Evolutionary conservation across 2,888 invertebrate species (phyloP).

Genomic region (Drosophila subquinaria): DNA sequence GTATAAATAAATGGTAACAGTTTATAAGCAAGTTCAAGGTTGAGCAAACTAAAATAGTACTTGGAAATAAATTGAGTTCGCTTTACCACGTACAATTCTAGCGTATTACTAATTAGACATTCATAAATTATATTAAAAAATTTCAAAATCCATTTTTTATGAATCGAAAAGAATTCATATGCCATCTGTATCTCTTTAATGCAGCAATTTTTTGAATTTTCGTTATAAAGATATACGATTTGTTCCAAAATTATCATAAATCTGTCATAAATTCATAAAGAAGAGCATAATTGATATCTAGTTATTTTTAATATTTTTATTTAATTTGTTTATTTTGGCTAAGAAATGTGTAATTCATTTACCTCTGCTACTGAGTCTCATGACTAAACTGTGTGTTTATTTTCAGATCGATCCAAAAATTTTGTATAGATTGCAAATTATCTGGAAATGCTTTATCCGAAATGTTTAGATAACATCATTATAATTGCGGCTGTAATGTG

Average conservation of each 20-base stretch:
- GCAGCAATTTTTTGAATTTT: neutral
- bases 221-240: neutral
- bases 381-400: neutral
- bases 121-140: constrained; percentile 11
- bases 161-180: neutral
- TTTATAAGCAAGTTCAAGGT: constrained; percentile 41
- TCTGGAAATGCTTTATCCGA: neutral
- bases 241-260: constrained; percentile 1
- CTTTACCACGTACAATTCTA: constrained; percentile 4
- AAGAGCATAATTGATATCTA: neutral
- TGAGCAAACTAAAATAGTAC: neutral
- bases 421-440: neutral
- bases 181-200: constrained; percentile 5
- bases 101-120: constrained; percentile 6
- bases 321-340: constrained; percentile 3
- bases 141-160: neutral
- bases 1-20: constrained; percentile 1
- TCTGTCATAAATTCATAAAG: constrained; percentile 8
- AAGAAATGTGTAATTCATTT: neutral
- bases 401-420: neutral
- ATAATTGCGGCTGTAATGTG: neutral
- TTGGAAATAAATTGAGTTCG: constrained; percentile 3
- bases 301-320: neutral
- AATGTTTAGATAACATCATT: neutral
- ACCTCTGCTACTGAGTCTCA: neutral